phyloP scores from a whole-genome alignment of 2,113 vertebrate species.

The Eurystomus gularis region DNA sequence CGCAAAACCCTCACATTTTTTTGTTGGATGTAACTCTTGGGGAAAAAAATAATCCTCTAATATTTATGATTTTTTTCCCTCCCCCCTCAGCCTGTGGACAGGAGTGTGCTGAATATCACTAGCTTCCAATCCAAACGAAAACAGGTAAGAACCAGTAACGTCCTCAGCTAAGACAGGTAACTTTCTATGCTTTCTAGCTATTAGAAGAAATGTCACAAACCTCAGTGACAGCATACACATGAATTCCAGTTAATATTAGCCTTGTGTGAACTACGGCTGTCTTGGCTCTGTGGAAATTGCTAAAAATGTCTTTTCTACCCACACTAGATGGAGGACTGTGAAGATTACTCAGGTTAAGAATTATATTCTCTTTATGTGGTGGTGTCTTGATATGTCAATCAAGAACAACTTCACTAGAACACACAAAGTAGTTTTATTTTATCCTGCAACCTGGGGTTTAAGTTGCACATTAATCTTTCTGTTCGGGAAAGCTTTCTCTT shows the following conservation, averaged over 20 bases:
- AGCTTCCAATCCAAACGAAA: conserved; percentile 80
- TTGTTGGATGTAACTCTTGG: neutral
- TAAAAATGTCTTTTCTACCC: neutral
- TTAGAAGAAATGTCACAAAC: neutral
- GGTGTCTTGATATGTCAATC: neutral
- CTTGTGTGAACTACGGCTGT: neutral
- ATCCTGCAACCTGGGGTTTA: neutral
- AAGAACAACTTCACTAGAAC: neutral
- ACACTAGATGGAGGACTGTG: neutral
- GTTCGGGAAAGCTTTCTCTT: neutral
- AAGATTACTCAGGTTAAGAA: neutral
- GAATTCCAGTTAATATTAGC: neutral
- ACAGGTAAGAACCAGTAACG: conserved; percentile 76
- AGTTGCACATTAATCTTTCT: neutral
- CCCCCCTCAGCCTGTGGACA: conserved; percentile 82
- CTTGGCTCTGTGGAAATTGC: neutral
- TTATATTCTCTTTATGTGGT: neutral
- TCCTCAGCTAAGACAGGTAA: neutral
- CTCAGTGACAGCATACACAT: accelerated
- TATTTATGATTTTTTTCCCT: neutral
- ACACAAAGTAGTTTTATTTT: neutral
- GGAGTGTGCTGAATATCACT: conserved; percentile 70
- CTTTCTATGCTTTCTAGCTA: neutral
- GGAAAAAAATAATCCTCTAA: neutral
- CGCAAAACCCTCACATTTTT: neutral